These are phyloP conservation scores for Cotesia vestalis DNA, from an alignment of 1,140 invertebrate genomes.

Conservation along the genomic window DNA sequence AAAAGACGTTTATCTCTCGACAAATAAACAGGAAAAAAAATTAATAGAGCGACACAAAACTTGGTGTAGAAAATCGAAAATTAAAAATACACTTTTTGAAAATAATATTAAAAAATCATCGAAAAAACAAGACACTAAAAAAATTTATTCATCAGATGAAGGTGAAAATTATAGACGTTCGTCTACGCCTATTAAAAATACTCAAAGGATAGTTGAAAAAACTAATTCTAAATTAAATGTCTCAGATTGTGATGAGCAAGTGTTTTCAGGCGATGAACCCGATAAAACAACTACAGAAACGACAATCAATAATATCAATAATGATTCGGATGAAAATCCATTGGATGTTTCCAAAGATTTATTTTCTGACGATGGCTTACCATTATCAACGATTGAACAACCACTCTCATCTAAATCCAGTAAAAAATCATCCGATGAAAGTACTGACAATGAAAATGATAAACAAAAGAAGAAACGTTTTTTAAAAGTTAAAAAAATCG, in stretches of 20 bases:
- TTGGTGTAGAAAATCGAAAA: constrained; percentile 34
- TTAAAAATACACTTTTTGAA: constrained; percentile 32
- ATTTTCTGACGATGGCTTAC: background rate
- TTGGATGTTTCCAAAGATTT: constrained; percentile 10
- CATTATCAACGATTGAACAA: background rate
- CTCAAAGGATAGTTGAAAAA: background rate
- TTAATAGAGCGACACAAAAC: constrained; percentile 20
- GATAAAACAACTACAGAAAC: background rate
- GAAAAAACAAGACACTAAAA: background rate
- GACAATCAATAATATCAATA: background rate
- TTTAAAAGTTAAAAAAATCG: background rate
- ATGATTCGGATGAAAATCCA: background rate
- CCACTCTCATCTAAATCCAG: background rate
- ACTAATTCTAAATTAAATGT: constrained; percentile 15
- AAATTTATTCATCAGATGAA: constrained; percentile 11
- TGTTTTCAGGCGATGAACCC: constrained; percentile 48
- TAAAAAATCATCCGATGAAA: constrained; percentile 4
- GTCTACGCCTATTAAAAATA: background rate
- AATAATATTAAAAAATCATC: background rate
- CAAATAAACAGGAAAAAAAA: too few species aligned
- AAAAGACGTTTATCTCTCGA: too few species aligned
- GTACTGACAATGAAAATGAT: background rate
- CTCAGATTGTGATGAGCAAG: constrained; percentile 51
- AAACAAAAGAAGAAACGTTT: too few species aligned
- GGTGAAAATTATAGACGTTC: background rate